phyloP scores from a whole-genome alignment of 2,113 vertebrate species.

The Pogona vitticeps region DNA sequence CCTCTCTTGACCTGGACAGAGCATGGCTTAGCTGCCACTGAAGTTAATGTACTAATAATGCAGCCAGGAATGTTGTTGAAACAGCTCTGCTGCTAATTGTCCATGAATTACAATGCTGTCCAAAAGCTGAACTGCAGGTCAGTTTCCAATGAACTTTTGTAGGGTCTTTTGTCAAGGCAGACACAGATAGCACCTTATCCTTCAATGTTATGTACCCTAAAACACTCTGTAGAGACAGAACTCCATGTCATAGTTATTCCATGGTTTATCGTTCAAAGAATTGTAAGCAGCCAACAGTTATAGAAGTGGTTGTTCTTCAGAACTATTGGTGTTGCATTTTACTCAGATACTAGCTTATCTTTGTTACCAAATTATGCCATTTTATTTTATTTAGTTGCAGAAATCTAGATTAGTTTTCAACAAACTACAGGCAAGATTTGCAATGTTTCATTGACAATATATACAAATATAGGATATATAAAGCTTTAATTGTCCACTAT shows the following conservation, averaged over 20 bases:
- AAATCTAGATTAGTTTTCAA: neutral
- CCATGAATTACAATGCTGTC: neutral
- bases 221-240: neutral
- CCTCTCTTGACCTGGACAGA: neutral
- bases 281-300: no score
- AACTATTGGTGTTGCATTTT: neutral
- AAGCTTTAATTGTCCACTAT: no score
- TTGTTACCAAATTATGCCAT: neutral
- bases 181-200: neutral
- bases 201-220: neutral
- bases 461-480: no score
- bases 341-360: neutral
- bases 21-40: neutral
- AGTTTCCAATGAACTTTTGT: neutral
- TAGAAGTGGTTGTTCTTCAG: neutral
- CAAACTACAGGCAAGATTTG: neutral
- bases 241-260: neutral
- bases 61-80: neutral
- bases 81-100: neutral
- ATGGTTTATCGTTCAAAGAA: neutral
- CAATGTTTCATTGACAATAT: neutral
- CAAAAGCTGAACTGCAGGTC: neutral
- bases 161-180: neutral
- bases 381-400: neutral
- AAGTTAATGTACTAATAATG: conserved; percentile 8